A percentile compares a stretch with the other conserved stretches of the same genome.
Conservation (phyloP, 1,140 invertebrate species). For the Zaprionus davidi region DNA sequence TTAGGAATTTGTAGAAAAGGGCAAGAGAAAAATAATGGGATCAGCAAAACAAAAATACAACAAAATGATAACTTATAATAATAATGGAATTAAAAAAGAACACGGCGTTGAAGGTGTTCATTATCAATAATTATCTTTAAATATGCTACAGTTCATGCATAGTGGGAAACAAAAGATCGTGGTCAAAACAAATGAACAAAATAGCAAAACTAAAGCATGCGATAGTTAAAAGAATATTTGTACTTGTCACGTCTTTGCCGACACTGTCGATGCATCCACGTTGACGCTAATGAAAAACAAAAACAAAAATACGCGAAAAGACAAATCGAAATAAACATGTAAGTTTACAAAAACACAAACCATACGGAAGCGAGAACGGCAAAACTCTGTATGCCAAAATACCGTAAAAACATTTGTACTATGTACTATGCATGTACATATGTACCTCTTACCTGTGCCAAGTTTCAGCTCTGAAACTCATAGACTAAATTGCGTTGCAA, state of each 20-base stretch:
- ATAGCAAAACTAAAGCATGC: slow-evolving; percentile 41
- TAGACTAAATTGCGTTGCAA: too few species aligned
- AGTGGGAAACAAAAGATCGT: slow-evolving; percentile 6
- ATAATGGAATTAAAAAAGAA: slow-evolving; percentile 25
- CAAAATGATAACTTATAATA: slow-evolving; percentile 10
- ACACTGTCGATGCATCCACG: slow-evolving; percentile 5
- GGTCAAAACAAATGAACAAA: slow-evolving; percentile 10
- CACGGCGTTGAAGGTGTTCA: slow-evolving; percentile 28
- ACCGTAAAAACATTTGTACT: not conserved
- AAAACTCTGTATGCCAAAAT: not conserved
- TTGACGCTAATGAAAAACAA: slow-evolving; percentile 32
- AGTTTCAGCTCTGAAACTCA: too few species aligned
- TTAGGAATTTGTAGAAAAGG: too few species aligned
- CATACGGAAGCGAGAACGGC: not conserved
- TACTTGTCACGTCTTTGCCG: slow-evolving; percentile 48
- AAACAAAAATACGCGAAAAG: slow-evolving; percentile 28
- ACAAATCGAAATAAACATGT: slow-evolving; percentile 44
- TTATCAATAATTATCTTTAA: slow-evolving; percentile 29
- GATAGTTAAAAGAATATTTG: slow-evolving; percentile 37
- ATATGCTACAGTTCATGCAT: not conserved
- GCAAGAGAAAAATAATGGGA: slow-evolving; percentile 6
- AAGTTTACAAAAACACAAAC: slow-evolving; percentile 53
- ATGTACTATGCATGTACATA: not conserved
- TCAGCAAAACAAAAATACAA: slow-evolving; percentile 6
- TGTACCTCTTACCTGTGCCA: not conserved